Percentiles rank a stretch among this genome's conserved stretches.
Conservation (phyloP, 2,888 invertebrate species). For the Eumerus sabulonum region DNA sequence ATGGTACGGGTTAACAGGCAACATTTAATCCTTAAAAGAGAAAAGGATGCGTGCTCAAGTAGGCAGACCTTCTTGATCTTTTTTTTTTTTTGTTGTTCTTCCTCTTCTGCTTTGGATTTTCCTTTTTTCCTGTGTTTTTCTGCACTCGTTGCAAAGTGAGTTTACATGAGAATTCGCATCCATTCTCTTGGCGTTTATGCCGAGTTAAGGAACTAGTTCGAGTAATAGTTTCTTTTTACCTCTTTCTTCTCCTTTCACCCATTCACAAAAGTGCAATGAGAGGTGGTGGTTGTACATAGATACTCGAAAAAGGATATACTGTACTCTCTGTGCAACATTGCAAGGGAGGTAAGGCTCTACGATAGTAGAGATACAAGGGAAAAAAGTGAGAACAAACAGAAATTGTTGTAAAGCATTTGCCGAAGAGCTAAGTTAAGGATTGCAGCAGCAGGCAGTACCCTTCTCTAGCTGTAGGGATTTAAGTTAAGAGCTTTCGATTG, state of each 20-base stretch:
- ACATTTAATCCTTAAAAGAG: conserved; percentile 63
- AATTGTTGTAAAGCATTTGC: conserved; percentile 49
- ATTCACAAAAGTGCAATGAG: not conserved
- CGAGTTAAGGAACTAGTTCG: conserved; percentile 55
- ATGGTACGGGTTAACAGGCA: conserved; percentile 32
- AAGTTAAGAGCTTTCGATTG: conserved; percentile 50
- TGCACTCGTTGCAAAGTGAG: conserved; percentile 54
- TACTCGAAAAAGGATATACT: conserved; percentile 42
- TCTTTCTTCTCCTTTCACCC: conserved; percentile 24
- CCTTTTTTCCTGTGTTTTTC: not conserved
- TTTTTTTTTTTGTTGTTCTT: conserved; percentile 13
- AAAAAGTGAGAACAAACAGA: conserved; percentile 51
- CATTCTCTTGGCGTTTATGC: conserved; percentile 47
- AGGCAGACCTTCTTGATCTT: conserved; percentile 70
- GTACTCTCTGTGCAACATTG: conserved; percentile 7
- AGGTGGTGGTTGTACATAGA: conserved; percentile 1
- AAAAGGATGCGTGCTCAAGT: conserved; percentile 77
- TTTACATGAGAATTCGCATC: conserved; percentile 50
- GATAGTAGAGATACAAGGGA: not conserved
- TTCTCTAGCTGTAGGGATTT: conserved; percentile 15
- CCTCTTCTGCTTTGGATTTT: conserved; percentile 6
- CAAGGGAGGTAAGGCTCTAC: not conserved
- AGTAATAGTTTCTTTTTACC: conserved; percentile 50
- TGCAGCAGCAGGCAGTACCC: not conserved
- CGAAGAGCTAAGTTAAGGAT: conserved; percentile 46